Base-by-base conservation (phyloP, 35 echinoderm and acorn worm genomes). In the Lytechinus variegatus region DNA sequence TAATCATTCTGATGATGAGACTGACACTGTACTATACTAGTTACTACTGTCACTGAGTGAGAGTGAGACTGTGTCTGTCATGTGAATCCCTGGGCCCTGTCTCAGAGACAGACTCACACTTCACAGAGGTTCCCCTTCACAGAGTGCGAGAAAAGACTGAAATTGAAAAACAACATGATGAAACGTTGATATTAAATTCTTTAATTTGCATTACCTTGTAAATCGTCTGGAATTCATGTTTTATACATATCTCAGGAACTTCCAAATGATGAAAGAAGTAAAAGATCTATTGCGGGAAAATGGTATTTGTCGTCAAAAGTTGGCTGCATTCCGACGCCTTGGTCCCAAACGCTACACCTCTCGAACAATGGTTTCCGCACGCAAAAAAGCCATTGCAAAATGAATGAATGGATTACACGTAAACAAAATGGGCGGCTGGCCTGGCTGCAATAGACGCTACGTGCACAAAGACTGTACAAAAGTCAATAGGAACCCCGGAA, bases 401-500 rank as follows among this genome's bases (percentile, higher is more conserved):
- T 90, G 88, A 90, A 90, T 90, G 88, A 90, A 54, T 52, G 88
- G 13, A 90, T 29, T 52, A 16, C 28, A 44, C 29, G 10, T 52
- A 28, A 90, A 90, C 88, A 90, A 44, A 54, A n/a, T 52, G 88
- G 88, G 88, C 88, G 88, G 29, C 88, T 90, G 29, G 28, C 28
- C 28, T 11, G 9, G 9, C 87, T 12, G 27, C 6, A 28, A 52
- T 52, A 54, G 27, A 54, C 27, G 28, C 52, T 54, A 90, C 52
- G 10, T 51, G 88, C 52, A 90, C 88, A 90, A 52, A 52, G 29
- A 14, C 29, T 54, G 88, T 90, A 54, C 88, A 90, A 90, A 90
- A 54, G 28, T 54, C 52, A 90, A 28, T 93, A 54, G 53, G n/a
- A 93, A 55, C 54, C 92, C 92, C 52, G 92, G 55, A 93, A 57